These are phyloP conservation scores for Schizotus pectinicornis DNA, from an alignment of 2,888 invertebrate species.

Conservation along the genomic window DNA sequence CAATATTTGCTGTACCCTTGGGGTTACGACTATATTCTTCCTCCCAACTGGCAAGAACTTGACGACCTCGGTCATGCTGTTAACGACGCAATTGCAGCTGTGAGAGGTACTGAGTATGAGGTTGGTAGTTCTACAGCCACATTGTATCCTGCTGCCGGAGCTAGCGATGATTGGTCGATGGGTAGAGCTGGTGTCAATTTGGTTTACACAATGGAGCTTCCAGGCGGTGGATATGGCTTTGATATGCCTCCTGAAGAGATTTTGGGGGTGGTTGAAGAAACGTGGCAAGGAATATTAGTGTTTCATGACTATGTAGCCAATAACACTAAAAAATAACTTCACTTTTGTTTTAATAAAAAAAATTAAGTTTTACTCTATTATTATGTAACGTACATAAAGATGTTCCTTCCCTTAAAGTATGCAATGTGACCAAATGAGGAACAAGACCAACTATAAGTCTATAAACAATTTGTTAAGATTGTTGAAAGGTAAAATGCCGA, in stretches of 20 bases:
- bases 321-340: constrained; percentile 9
- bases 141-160: constrained; percentile 66
- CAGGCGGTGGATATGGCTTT: constrained; percentile 66
- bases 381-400: too few relatives aligned
- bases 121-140: constrained; percentile 59
- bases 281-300: constrained; percentile 65
- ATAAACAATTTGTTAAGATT: too few relatives aligned
- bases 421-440: too few relatives aligned
- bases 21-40: constrained; percentile 66
- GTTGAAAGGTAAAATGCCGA: too few relatives aligned
- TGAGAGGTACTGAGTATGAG: constrained; percentile 57
- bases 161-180: constrained; percentile 71
- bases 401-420: too few relatives aligned
- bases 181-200: constrained; percentile 63
- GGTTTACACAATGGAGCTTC: constrained; percentile 70
- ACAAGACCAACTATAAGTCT: too few relatives aligned
- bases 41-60: constrained; percentile 59
- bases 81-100: constrained; percentile 55
- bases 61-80: constrained; percentile 57
- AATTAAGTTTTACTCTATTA: background rate
- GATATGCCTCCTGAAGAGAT: constrained; percentile 65
- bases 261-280: constrained; percentile 63
- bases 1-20: constrained; percentile 72
- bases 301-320: constrained; percentile 57
- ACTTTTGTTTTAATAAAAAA: background rate